Evolutionary conservation across 2,888 invertebrate genomes (phyloP), one percentile per base, ranked within the genome.

Genomic region (Ecdyonurus torrentis): DNA sequence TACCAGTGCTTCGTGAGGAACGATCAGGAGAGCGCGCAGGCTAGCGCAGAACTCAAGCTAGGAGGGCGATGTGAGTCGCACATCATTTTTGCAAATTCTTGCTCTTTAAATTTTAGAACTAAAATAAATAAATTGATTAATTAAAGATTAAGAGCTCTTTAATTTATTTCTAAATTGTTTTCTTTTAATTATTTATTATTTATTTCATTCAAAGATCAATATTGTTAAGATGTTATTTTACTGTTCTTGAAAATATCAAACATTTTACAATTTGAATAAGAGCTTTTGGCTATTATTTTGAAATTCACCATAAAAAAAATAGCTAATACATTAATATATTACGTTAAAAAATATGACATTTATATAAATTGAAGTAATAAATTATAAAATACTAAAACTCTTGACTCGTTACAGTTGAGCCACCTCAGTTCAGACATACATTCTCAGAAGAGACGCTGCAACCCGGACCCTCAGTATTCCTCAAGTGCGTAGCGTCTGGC

Each of bases 1-100:
- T 96, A 95, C 74, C 96, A 96, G 73, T 96, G 96, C 73, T 92
- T 95, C 72, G 89, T 93, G 61, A 81, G 91, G 63, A 94, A 94
- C 72, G 93, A 92, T 70, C 90, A 91, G 72, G 93, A 94, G 74
- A 91, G 91, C 70, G 92, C 93, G 0, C 93, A 95, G 71, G 91
- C 91, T 1, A 91, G 90, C 63, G 92, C 90, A 61, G 94, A 95
- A 79, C 78, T 96, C 63, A 91, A 91, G 77, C 83, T 96, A 64
- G 96, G 95, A 71, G 94, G 95, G 75, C 80, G 91, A 78, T 92
- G 85, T 86, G 74, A 77, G 83, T 78, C n/a, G n/a, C n/a, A n/a
- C n/a, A n/a, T n/a, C n/a, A n/a, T n/a, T n/a, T n/a, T n/a, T n/a
- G n/a, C n/a, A n/a, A n/a, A n/a, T n/a, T n/a, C n/a, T n/a, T n/a